Percentiles rank a stretch among this genome's conserved stretches.
Conservation (phyloP, 2,888 invertebrate species). For the Aporophyla lueneburgensis region DNA sequence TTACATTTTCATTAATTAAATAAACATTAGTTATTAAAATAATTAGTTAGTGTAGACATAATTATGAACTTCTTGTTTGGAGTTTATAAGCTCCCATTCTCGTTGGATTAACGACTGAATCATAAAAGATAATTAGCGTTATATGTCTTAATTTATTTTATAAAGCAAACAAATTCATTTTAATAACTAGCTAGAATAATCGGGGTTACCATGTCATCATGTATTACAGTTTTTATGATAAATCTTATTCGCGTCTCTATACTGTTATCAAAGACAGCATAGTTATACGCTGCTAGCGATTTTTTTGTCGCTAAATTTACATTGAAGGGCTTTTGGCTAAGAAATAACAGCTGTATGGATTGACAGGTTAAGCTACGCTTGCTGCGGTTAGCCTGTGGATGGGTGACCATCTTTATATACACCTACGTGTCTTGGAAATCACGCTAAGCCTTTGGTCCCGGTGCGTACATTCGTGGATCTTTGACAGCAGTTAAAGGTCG, state of each 20-base stretch:
- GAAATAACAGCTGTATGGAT: no score
- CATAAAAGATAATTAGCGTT: slow-evolving; percentile 53
- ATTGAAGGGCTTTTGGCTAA: no score
- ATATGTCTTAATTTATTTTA: slow-evolving; percentile 36
- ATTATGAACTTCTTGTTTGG: slow-evolving; percentile 34
- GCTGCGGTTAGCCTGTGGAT: no score
- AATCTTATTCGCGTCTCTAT: not conserved
- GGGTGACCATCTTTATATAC: no score
- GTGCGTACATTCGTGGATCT: no score
- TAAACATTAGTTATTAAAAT: not conserved
- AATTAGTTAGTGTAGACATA: slow-evolving; percentile 7
- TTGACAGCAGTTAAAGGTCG: no score
- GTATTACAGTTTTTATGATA: slow-evolving; percentile 3
- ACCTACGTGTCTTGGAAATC: no score
- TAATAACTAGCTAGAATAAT: slow-evolving; percentile 15
- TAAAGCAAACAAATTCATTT: slow-evolving; percentile 27
- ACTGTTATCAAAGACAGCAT: no score
- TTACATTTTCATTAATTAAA: slow-evolving; percentile 36
- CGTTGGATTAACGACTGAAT: slow-evolving; percentile 31
- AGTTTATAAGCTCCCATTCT: slow-evolving; percentile 37
- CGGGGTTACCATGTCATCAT: slow-evolving; percentile 27
- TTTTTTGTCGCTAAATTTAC: no score
- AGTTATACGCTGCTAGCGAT: no score
- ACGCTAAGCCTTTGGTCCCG: no score
- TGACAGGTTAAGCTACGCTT: no score